Evolutionary conservation across 2,888 invertebrate genomes (phyloP), one percentile per base, ranked within the genome.

Genomic region (Byasa hedistus): DNA sequence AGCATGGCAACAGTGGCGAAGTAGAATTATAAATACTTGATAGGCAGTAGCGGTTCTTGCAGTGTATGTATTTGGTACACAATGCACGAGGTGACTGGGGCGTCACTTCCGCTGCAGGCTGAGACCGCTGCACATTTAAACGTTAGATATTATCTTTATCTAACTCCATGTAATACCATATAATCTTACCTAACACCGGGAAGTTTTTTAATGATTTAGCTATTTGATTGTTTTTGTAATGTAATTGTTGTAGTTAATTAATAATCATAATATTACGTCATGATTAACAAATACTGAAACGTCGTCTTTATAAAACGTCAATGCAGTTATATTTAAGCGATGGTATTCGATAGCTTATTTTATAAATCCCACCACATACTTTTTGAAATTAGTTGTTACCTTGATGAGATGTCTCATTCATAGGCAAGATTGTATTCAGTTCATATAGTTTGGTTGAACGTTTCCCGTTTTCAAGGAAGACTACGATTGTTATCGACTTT

Each of bases 61-160:
- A 61, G 68, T 66, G 69, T 73, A 71, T 69, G 70, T 73, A 72
- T 73, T 75, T 77, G 63, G 78, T 81, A 79, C 76, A 84, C 85
- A 84, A 84, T 82, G 80, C 81, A 77, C 77, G 81, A 82, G 82
- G 84, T 83, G 86, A 86, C 79, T 84, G 78, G 83, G 83, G 75
- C 86, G 82, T 80, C 80, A 79, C 81, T 86, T 87, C 87, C 87
- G 86, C 72, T 83, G 80, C 80, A 74, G 21, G 15, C 39, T 23
- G 64, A 63, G 27, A 51, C 63, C 57, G 21, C 36, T 48, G 48
- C 27, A 51, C n/a, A 51, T 44, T n/a, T 22, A 32, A 27, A 61
- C 52, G 60, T 21, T 61, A 24, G 48, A 19, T 27, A 59, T n/a
- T n/a, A n/a, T n/a, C n/a, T 23, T 27, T 19, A 59, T 59, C n/a